These are phyloP conservation scores for Ginglymostoma cirratum DNA, from an alignment of 2,113 vertebrate genomes.

Conservation along the genomic window DNA sequence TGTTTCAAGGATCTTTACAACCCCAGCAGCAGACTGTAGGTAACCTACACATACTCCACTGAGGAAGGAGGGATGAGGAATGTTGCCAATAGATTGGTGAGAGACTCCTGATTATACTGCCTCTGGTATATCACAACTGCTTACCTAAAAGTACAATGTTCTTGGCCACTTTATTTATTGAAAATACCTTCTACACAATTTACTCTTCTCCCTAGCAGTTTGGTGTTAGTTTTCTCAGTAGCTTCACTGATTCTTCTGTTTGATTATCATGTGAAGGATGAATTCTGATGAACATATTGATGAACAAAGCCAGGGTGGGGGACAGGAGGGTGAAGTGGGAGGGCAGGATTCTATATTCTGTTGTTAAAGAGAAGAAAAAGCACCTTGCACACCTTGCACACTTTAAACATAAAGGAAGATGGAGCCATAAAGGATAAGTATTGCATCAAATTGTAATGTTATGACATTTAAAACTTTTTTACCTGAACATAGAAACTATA, in stretches of 20 bases:
- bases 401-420: no score
- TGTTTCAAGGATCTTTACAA: background rate
- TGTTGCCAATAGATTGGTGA: background rate
- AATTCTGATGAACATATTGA: background rate
- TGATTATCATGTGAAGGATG: background rate
- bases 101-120: background rate
- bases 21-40: no score
- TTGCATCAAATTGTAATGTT: background rate
- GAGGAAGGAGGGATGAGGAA: background rate
- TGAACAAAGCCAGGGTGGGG: background rate
- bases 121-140: background rate
- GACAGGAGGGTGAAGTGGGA: no score
- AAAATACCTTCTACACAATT: background rate
- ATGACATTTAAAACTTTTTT: background rate
- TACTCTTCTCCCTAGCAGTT: background rate
- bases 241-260: background rate
- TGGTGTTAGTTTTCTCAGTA: background rate
- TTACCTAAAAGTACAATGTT: background rate
- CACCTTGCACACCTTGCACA: background rate
- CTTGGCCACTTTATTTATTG: background rate
- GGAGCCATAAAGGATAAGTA: background rate
- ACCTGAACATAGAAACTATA: background rate
- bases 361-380: background rate
- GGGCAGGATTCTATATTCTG: background rate
- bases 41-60: background rate